Conservation (phyloP, 2,888 invertebrate genomes). For the Apotomis betuletana region DNA sequence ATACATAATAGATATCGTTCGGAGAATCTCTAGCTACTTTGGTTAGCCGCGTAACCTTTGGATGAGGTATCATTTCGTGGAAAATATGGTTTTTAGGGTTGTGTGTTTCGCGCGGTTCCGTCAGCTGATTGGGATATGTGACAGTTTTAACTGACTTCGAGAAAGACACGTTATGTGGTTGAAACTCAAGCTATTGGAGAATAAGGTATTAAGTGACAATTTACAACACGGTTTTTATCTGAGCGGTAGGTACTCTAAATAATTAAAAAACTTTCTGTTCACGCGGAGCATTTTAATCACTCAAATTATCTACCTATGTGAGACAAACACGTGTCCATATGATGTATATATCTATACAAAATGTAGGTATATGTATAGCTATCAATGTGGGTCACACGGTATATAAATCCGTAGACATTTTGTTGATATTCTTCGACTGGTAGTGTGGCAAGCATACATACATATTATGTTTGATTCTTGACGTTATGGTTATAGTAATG, state of each 20-base stretch:
- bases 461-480: too few relatives aligned
- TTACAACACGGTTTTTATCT: background rate
- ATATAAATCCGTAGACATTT: too few relatives aligned
- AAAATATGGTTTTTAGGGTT: background rate
- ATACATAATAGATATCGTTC: conserved; percentile 21
- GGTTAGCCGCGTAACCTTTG: conserved; percentile 2
- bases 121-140: conserved; percentile 18
- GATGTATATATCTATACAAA: too few relatives aligned
- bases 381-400: too few relatives aligned
- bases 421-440: too few relatives aligned
- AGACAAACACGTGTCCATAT: too few relatives aligned
- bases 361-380: too few relatives aligned
- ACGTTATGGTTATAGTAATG: too few relatives aligned
- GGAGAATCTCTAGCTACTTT: conserved; percentile 2
- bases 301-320: background rate
- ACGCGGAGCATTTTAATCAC: background rate
- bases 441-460: too few relatives aligned
- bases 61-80: background rate
- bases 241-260: background rate
- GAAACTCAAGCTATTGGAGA: background rate
- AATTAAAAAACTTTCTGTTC: background rate
- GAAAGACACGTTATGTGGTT: background rate
- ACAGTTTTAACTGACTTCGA: background rate
- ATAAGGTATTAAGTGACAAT: background rate
- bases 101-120: background rate